Base-by-base conservation (phyloP, 2,797 vertebrate genomes). In the Choloepus didactylus region DNA sequence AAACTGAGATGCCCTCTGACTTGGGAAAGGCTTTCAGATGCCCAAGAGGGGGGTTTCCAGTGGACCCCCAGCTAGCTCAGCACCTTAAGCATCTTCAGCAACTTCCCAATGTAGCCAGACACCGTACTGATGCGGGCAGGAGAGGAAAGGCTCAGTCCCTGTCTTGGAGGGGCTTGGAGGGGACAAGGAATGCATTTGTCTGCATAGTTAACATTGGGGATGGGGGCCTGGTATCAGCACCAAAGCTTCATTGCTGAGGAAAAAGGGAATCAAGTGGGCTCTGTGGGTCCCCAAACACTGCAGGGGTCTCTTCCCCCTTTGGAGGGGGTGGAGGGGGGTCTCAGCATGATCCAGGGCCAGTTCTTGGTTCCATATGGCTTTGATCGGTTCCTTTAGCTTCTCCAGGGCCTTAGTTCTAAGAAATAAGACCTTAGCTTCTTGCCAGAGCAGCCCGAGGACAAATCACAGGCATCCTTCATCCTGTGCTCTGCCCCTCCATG, bases 321-420 rank as follows among this genome's bases (percentile, higher is more conserved):
- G 0, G 18, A 64, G 38, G 59, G 60, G 19, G 56, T 21, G 56
- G 51, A 15, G 18, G 19, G 49, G 8, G 14, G 14, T 77, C 46
- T 56, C 49, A 27, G 31, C 2, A 1, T 0, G 29, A 51, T 9
- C 31, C 3, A 4, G 46, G 54, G 76, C 29, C 72, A 66, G 29
- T 19, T 84, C 64, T 38, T 27, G 60, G 85, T 51, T 56, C 11
- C 72, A 19, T 1, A 25, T 59, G 77, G 72, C 82, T 94, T 92
- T 69, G 60, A 92, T 94, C 72, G 60, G 5, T 27, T 62, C 46
- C 83, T 70, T 27, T n/a, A 67, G 66, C 54, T 66, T 81, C 66
- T 38, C 35, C 2, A 9, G 6, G 19, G 44, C 49, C 38, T 80
- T 12, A 2, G 4, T 79, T 79, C 92, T 89, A 69, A 72, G 60